Percentiles rank a stretch among this genome's conserved stretches.
Conservation (phyloP, 2,113 vertebrate species). For the Dunckerocampus dactyliophorus region DNA sequence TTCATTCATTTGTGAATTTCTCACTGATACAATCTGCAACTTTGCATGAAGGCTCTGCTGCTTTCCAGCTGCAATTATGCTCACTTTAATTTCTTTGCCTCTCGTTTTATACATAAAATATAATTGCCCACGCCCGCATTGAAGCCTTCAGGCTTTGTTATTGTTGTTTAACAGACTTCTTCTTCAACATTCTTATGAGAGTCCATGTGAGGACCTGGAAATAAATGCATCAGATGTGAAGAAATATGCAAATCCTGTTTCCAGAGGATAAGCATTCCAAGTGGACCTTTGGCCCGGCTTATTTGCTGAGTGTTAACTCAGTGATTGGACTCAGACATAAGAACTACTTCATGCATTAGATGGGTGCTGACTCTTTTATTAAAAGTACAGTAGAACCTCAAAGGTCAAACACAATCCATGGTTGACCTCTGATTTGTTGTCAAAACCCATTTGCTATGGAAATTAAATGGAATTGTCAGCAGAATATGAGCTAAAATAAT, state of each 20-base stretch:
- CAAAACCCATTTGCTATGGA: too few species aligned
- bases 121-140: background rate
- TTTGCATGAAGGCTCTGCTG: too few species aligned
- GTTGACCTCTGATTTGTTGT: too few species aligned
- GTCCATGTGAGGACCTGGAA: background rate
- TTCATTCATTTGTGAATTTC: background rate
- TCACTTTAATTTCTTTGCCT: background rate
- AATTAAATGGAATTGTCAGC: too few species aligned
- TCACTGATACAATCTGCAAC: background rate
- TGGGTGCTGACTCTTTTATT: too few species aligned
- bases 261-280: constrained; percentile 8
- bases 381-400: too few species aligned
- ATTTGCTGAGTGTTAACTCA: constrained; percentile 17
- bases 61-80: background rate
- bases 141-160: background rate
- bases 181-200: background rate
- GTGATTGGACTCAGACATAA: constrained; percentile 10
- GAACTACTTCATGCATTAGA: background rate
- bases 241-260: constrained; percentile 12
- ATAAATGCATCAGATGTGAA: background rate
- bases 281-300: constrained; percentile 15
- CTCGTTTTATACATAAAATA: background rate
- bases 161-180: background rate
- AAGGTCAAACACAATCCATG: too few species aligned
- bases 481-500: too few species aligned